Percentiles rank a stretch among this genome's conserved stretches.
Evolutionary conservation across 2,797 vertebrate species (phyloP).

Genomic region (Etheostoma perlongum): DNA sequence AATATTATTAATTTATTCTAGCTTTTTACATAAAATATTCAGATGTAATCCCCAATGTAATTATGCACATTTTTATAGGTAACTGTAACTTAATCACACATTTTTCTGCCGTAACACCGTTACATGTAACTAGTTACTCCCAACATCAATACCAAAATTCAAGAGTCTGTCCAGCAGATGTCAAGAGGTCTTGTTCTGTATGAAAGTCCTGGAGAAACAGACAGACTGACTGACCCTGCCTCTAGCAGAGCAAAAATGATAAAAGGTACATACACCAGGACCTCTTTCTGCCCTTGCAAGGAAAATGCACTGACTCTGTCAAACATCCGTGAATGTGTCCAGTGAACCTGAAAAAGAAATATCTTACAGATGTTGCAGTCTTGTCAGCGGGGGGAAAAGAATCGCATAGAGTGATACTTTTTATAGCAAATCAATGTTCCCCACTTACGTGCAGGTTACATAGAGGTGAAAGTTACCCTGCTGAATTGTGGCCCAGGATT

Average conservation of each 20-base stretch:
- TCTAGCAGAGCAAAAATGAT: slow-evolving; percentile 13
- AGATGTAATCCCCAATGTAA: no score
- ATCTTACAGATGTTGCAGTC: slow-evolving; percentile 51
- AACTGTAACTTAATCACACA: no score
- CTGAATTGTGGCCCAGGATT: slow-evolving; percentile 58
- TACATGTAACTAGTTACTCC: no score
- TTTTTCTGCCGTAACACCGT: no score
- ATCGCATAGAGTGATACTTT: slow-evolving; percentile 30
- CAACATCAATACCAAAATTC: background rate
- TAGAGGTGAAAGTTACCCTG: slow-evolving; percentile 66
- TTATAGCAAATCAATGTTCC: slow-evolving; percentile 63
- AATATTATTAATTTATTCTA: no score
- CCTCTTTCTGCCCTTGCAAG: slow-evolving; percentile 12
- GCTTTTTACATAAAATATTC: no score
- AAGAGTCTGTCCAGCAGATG: background rate
- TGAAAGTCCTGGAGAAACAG: background rate
- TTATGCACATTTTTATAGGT: no score
- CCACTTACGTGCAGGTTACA: slow-evolving; percentile 61
- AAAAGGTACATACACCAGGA: background rate
- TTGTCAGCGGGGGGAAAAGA: slow-evolving; percentile 24
- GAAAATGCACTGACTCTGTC: slow-evolving; percentile 4
- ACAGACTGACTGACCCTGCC: background rate
- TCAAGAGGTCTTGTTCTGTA: slow-evolving; percentile 6
- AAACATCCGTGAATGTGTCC: slow-evolving; percentile 51
- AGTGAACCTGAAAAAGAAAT: slow-evolving; percentile 56